Evolutionary conservation across 2,888 invertebrate genomes (phyloP).

Genomic region (Hirtodrosophila cameraria): DNA sequence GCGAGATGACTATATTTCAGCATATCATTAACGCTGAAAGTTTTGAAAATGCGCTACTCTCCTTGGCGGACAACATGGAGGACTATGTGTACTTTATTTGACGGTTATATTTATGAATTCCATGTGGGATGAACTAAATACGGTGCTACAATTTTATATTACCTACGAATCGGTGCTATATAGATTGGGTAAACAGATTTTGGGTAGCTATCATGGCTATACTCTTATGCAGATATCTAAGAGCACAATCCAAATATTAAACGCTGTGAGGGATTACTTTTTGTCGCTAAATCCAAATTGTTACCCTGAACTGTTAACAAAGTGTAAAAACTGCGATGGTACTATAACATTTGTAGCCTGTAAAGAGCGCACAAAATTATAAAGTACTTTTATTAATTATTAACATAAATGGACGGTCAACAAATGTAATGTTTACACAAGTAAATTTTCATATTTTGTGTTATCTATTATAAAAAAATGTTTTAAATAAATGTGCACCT

Average conservation of each 20-base stretch:
- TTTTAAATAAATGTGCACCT: no score
- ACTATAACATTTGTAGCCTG: slow-evolving; percentile 43
- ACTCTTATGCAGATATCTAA: slow-evolving; percentile 6
- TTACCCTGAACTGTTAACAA: not conserved
- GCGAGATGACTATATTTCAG: slow-evolving; percentile 94
- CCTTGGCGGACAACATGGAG: slow-evolving; percentile 40
- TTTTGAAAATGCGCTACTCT: slow-evolving; percentile 51
- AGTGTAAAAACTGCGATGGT: slow-evolving; percentile 62
- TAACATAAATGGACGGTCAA: not conserved
- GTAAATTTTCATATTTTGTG: no score
- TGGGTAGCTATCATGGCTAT: slow-evolving; percentile 7
- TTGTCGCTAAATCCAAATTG: slow-evolving; percentile 59
- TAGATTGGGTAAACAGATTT: slow-evolving; percentile 43
- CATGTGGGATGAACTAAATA: slow-evolving; percentile 30
- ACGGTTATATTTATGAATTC: slow-evolving; percentile 51
- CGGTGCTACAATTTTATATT: slow-evolving; percentile 48
- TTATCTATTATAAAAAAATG: no score
- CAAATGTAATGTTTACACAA: slow-evolving; percentile 29
- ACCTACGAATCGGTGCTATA: slow-evolving; percentile 68
- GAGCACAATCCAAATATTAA: slow-evolving; percentile 34
- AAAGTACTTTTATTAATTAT: not conserved
- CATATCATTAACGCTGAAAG: slow-evolving; percentile 53
- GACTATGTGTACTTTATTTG: slow-evolving; percentile 48
- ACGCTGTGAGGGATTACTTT: slow-evolving; percentile 41
- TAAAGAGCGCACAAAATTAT: slow-evolving; percentile 25